Conservation (phyloP, 35 echinoderm and acorn worm species). For the Anneissia japonica region DNA sequence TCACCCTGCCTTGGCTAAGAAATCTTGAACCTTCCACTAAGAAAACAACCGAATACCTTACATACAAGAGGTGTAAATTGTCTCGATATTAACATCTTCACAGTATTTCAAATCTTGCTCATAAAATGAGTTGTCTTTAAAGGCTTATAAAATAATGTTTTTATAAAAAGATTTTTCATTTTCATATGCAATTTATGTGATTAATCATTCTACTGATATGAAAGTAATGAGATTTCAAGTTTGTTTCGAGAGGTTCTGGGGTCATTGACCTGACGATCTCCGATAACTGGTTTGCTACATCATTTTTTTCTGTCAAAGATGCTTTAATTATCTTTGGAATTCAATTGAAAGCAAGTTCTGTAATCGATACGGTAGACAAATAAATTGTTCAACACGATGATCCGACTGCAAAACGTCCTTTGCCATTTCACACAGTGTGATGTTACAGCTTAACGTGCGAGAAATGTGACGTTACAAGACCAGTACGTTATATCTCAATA, state of each 20-base stretch:
- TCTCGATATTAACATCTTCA: not conserved
- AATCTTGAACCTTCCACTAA: not conserved
- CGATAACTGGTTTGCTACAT: not conserved
- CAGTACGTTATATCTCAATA: not conserved
- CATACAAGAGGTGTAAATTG: not conserved
- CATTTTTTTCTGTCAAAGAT: not conserved
- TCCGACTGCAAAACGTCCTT: not conserved
- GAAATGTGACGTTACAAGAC: not conserved
- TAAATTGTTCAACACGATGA: not conserved
- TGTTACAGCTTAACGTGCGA: not conserved
- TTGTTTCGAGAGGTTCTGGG: too few relatives aligned
- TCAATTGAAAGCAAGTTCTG: not conserved
- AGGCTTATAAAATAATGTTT: too few relatives aligned
- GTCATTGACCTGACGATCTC: not conserved
- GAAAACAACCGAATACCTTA: not conserved
- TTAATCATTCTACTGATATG: too few relatives aligned
- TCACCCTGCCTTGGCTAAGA: not conserved
- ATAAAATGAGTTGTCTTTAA: too few relatives aligned
- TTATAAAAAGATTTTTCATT: too few relatives aligned
- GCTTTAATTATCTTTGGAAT: not conserved
- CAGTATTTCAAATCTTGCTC: too few relatives aligned
- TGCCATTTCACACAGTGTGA: not conserved
- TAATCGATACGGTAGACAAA: not conserved
- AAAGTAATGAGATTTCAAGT: too few relatives aligned
- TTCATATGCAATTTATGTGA: too few relatives aligned